Evolutionary conservation across 37 sponge, comb jelly and placozoan species (phyloP), one percentile per base, ranked within the genome.

Genomic region (Aplysina aerophoba): DNA sequence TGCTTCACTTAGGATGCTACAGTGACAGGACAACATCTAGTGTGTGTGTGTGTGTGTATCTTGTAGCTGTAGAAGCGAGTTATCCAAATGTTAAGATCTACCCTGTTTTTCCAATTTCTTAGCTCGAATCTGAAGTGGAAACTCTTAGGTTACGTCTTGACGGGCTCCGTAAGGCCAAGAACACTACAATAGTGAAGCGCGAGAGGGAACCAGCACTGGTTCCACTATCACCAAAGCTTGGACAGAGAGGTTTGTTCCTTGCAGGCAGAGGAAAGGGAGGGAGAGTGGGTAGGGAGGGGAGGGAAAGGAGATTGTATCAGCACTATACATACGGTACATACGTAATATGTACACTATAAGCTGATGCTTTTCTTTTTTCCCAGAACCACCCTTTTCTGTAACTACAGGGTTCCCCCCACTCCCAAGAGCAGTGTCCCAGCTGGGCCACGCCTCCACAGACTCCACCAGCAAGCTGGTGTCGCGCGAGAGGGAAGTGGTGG

Each of bases 131-230:
- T 16, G 90, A 90, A 57, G 83, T 86, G 50, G 83, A 86, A 33
- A 86, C 87, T 2, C 68, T 92, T 0, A 85, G 73, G 57, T 66
- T 67, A n/a, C 57, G 93, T 15, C 73, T 92, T 55, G 93, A 92
- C 34, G 56, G 87, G 36, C 77, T 92, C 25, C 71, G 93, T 25
- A 88, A 83, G 72, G 93, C 93, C 28, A 92, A 92, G 73, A 88
- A 73, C 81, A 88, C 86, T 24, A 88, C 86, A 36, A 89, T 92
- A 20, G 73, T 89, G 13, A 86, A 85, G 33, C 69, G 89, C 50
- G 89, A 86, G 53, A 65, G 55, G 31, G 69, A 39, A 15, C 31
- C n/a, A 34, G 31, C 73, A 20, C 37, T 71, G 4, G 28, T 71
- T 35, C 34, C 73, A 20, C 2, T 71, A 37, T 71, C 73, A 35